These are phyloP conservation scores for Hyles euphorbiae DNA, from an alignment of 1,140 invertebrate genomes.

Conservation along the genomic window DNA sequence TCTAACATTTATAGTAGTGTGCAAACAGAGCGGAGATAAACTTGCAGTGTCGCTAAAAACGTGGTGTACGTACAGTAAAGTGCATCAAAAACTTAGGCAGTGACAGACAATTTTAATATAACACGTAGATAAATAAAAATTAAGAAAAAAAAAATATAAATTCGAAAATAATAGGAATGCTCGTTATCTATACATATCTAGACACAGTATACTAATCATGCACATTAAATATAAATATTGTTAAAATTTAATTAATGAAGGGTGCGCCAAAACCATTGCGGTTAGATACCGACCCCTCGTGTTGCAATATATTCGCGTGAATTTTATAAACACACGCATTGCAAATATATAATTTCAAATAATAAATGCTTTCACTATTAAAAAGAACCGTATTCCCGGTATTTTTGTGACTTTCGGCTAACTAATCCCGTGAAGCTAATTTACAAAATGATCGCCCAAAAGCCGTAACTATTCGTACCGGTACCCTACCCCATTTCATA, in stretches of 20 bases:
- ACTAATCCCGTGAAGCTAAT: background rate
- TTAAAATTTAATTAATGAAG: constrained; percentile 6
- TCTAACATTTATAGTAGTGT: too few relatives aligned
- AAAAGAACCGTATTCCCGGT: constrained; percentile 34
- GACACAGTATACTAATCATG: constrained; percentile 42
- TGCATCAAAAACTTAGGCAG: constrained; percentile 16
- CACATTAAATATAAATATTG: constrained; percentile 29
- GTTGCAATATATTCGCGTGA: constrained; percentile 11
- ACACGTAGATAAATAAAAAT: constrained; percentile 16
- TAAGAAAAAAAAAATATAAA: constrained; percentile 45
- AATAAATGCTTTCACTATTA: constrained; percentile 37
- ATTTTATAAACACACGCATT: too few relatives aligned
- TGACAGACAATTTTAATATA: constrained; percentile 14
- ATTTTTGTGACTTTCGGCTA: constrained; percentile 11
- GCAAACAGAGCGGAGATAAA: too few relatives aligned
- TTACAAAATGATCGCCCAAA: too few relatives aligned
- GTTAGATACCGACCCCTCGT: constrained; percentile 41
- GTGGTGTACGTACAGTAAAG: background rate
- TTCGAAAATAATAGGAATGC: constrained; percentile 61
- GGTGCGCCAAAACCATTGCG: constrained; percentile 44
- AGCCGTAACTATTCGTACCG: too few relatives aligned
- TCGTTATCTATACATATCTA: constrained; percentile 41
- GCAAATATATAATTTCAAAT: too few relatives aligned
- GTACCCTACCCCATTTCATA: too few relatives aligned
- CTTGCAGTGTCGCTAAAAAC: too few relatives aligned